Evolutionary conservation across 2,797 vertebrate species (phyloP).

Genomic region (Toxotes lorentzi): DNA sequence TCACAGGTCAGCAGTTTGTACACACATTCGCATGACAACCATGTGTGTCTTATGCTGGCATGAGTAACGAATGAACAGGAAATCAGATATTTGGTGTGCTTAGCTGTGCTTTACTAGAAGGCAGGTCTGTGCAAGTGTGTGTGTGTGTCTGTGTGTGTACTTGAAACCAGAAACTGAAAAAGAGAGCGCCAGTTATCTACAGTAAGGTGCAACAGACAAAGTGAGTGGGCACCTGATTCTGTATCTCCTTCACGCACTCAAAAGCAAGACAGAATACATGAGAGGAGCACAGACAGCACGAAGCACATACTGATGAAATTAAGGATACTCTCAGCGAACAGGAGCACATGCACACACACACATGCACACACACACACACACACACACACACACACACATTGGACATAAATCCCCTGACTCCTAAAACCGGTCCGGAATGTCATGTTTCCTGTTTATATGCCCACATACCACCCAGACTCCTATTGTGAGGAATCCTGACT

Average conservation of each 20-base stretch:
- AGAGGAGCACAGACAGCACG: conserved; percentile 19
- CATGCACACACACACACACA: too few relatives aligned
- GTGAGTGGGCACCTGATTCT: conserved; percentile 28
- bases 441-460: conserved; percentile 74
- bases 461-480: conserved; percentile 50
- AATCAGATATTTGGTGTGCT: conserved; percentile 38
- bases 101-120: conserved; percentile 36
- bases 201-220: conserved; percentile 39
- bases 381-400: conserved; percentile 4
- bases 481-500: conserved; percentile 46
- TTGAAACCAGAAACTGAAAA: not conserved
- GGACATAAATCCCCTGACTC: conserved; percentile 51
- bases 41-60: conserved; percentile 3
- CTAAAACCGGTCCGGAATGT: conserved; percentile 69
- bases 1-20: not conserved
- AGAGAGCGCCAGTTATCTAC: conserved; percentile 43
- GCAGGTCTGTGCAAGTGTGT: conserved; percentile 50
- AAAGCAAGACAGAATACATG: conserved; percentile 7
- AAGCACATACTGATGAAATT: conserved; percentile 59
- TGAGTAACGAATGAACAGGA: conserved; percentile 22
- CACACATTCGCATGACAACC: not conserved
- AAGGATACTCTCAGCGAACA: conserved; percentile 19
- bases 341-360: conserved; percentile 11
- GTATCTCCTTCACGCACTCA: conserved; percentile 18
- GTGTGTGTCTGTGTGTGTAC: not conserved